Evolutionary conservation across 2,797 vertebrate genomes (phyloP), one percentile per base, ranked within the genome.

Genomic region (Sebastes matsubarae): DNA sequence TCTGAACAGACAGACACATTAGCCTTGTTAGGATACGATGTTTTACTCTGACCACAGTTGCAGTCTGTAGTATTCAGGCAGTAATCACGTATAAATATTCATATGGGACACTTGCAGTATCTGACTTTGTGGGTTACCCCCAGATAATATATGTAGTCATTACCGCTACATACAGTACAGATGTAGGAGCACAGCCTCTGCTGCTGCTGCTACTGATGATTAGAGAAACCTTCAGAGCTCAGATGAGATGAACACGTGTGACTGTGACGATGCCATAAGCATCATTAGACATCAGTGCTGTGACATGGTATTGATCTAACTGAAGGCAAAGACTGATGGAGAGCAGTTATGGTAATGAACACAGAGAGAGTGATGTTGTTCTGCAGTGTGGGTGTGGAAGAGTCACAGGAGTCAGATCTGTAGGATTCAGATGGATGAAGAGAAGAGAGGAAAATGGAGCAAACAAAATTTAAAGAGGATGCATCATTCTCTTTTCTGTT

Each of bases 361-460:
- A n/a, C 27, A 18, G 55, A 75, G 72, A 58, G 75, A 68, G 68
- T 1, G 79, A 64, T 79, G 83, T 29, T 60, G 2, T n/a, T 79
- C 50, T 77, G 69, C 84, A 75, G 75, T 59, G 84, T 86, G 81
- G 83, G 81, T 27, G 80, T 75, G 69, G 32, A 85, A 25, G 80
- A 83, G 77, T 69, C 80, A 36, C 42, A 66, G 68, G 81, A 71
- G 86, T 84, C 77, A 72, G 58, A 80, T 80, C 79, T 78, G 81
- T 72, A 72, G 84, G 81, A 77, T 79, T 81, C 72, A 72, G 24
- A 77, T 61, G 68, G 75, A 72, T 52, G 52, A 52, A 69, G 64
- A 72, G 60, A 29, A 13, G 22, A 59, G 32, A 64, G 29, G 67
- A 59, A 16, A 50, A 16, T 8, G 20, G 14, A 36, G 61, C 30